Percentiles rank a stretch among this genome's conserved stretches.
Conservation (phyloP, 2,888 invertebrate species). For the Leuctra nigra region DNA sequence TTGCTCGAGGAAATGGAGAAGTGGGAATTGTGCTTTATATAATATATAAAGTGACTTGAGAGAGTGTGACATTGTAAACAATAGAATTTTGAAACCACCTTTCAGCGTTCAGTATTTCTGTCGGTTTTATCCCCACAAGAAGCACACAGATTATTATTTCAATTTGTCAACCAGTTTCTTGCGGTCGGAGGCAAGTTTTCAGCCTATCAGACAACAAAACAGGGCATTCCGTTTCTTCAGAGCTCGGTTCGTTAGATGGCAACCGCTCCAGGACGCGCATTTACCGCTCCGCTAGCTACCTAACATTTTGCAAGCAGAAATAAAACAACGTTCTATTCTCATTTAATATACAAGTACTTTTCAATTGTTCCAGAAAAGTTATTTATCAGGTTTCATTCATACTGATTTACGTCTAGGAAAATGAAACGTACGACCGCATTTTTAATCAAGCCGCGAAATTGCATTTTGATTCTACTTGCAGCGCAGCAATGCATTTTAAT, state of each 20-base stretch:
- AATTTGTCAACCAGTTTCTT: conserved; percentile 5
- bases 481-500: too few relatives aligned
- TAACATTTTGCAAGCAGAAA: background rate
- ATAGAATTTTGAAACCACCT: background rate
- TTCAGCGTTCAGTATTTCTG: background rate
- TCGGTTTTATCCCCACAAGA: too few relatives aligned
- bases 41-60: too few relatives aligned
- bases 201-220: background rate
- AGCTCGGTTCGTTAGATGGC: conserved; percentile 24
- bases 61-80: conserved; percentile 4
- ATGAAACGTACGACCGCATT: too few relatives aligned
- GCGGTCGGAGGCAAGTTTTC: background rate
- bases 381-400: too few relatives aligned
- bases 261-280: conserved; percentile 17
- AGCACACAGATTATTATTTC: background rate
- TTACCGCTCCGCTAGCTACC: conserved; percentile 18
- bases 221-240: background rate
- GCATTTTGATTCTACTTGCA: too few relatives aligned
- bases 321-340: too few relatives aligned
- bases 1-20: background rate
- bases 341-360: too few relatives aligned
- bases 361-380: too few relatives aligned
- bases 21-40: too few relatives aligned
- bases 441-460: too few relatives aligned
- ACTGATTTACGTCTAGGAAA: too few relatives aligned